Base-by-base conservation (phyloP, 2,113 vertebrate species). In the Ammodytes marinus region DNA sequence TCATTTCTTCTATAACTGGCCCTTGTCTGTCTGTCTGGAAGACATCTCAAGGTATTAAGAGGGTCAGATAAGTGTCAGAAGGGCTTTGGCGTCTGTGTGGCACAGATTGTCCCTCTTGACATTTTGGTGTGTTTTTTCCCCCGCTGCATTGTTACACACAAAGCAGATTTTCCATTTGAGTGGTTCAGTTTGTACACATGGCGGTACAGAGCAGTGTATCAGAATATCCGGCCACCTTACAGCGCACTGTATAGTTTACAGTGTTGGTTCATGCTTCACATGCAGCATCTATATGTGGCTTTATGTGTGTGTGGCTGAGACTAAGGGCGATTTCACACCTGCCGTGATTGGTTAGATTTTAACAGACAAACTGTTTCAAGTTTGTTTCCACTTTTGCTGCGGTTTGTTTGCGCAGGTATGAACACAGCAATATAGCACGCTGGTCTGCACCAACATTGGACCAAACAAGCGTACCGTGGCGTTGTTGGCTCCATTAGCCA, bases 81-180 rank as follows among this genome's bases (percentile, higher is more conserved):
- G 83, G 85, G 73, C 74, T 86, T 79, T 85, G 69, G 60, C 85
- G 70, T 86, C 78, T 77, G 82, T 86, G 80, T 46, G 11, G 59
- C 27, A 27, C 77, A 52, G 80, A 86, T 70, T 76, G 79, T 82
- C 59, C 49, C 60, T 80, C 82, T 82, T 89, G 86, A 91, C 86
- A 85, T 88, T 91, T 80, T 80, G 70, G 68, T 79, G 71, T 73
- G 37, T 73, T 55, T 82, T 61, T 72, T 76, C 59, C 61, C 60
- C 17, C 14, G 49, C 72, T 66, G 80, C 78, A 85, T 89, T 86
- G 81, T 84, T 86, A 77, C 90, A 80, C 82, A 83, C 81, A 84
- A 87, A 83, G 68, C 71, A 64, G 53, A 91, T 92, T 89, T 88
- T 89, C 85, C 85, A 74, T 84, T n/a, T 57, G 82, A 89, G 80